These are phyloP conservation scores for Neoarius graeffei DNA, from an alignment of 2,113 vertebrate species.

Conservation along the genomic window DNA sequence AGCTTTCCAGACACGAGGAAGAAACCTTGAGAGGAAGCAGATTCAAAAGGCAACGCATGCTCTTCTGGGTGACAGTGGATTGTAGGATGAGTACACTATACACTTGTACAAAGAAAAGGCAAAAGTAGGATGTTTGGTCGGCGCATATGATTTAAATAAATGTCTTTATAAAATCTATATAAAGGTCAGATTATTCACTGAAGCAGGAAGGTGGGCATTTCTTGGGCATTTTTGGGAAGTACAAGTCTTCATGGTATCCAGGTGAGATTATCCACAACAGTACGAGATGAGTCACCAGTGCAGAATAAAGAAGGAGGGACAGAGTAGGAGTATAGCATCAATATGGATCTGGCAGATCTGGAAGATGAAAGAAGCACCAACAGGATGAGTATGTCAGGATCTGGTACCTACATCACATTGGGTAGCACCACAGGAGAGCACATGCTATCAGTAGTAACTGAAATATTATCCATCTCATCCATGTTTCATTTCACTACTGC, in stretches of 20 bases:
- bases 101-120: no score
- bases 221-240: not conserved
- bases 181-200: not conserved
- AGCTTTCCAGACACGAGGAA: not conserved
- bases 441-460: not conserved
- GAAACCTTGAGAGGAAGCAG: not conserved
- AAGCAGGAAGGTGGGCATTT: not conserved
- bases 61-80: not conserved
- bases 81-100: not conserved
- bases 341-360: not conserved
- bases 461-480: not conserved
- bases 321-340: not conserved
- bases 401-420: not conserved
- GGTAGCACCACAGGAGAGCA: conserved; percentile 9
- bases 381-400: not conserved
- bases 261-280: not conserved
- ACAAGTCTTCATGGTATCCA: not conserved
- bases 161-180: no score
- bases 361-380: not conserved
- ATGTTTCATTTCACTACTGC: not conserved
- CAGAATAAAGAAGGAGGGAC: not conserved
- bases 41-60: not conserved
- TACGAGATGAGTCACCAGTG: not conserved
- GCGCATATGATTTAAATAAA: not conserved
- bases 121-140: not conserved